These are phyloP conservation scores for Agrilus cyanescens DNA, from an alignment of 2,888 invertebrate species.

Conservation along the genomic window DNA sequence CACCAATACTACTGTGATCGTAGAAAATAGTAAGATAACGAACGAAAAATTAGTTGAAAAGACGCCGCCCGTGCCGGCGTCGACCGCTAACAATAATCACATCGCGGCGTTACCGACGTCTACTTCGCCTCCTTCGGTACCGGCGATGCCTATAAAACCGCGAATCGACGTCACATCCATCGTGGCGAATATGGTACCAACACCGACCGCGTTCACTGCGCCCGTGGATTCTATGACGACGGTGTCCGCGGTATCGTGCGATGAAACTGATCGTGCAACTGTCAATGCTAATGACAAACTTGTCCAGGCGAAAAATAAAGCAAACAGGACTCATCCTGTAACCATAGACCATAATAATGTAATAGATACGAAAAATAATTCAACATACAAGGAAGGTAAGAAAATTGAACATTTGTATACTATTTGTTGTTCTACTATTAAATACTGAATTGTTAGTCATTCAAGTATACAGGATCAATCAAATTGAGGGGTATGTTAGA, in stretches of 20 bases:
- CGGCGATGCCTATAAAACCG: conserved; percentile 12
- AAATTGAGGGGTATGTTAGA: too few species aligned
- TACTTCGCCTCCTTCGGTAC: too few species aligned
- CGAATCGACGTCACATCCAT: conserved; percentile 30
- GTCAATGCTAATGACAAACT: conserved; percentile 27
- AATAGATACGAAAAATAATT: conserved; percentile 18
- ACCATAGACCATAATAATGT: conserved; percentile 18
- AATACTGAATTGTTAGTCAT: too few species aligned
- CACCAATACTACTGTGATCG: conserved; percentile 9
- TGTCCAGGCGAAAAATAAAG: conserved; percentile 32
- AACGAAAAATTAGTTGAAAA: neutral
- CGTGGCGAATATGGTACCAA: neutral
- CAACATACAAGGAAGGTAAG: conserved; percentile 33
- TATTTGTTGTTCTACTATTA: too few species aligned
- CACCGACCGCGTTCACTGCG: neutral
- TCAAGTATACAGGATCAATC: too few species aligned
- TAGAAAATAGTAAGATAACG: conserved; percentile 4
- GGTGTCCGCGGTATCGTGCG: conserved; percentile 12
- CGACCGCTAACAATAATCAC: neutral
- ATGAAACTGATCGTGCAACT: conserved; percentile 29
- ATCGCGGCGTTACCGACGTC: neutral
- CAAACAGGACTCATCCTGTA: conserved; percentile 26
- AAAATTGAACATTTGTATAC: conserved; percentile 3
- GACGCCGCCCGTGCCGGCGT: neutral
- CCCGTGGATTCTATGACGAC: neutral